Base-by-base conservation (phyloP, 1,140 invertebrate genomes). In the Nasonia vitripennis region DNA sequence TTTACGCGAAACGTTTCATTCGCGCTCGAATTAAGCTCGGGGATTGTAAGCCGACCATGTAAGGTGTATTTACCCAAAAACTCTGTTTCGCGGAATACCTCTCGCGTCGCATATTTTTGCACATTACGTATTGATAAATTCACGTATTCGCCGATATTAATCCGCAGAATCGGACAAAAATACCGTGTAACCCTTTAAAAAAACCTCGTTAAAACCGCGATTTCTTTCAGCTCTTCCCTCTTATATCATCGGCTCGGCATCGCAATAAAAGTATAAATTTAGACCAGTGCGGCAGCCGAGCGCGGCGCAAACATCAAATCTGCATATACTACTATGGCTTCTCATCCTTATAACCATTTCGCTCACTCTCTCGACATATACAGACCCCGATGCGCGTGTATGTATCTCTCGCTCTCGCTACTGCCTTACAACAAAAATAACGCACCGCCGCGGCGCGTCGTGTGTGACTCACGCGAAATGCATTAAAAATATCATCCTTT, bases 401-500 rank as follows among this genome's bases (percentile, higher is more conserved):
- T 51, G 1, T 51, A 11, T 51, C 48, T 51, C 48, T 51, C 14
- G 14, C 12, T 62, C 55, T 62, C 5, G 20, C 6, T 20, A 7
- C 10, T 62, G 20, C 20, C 20, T 62, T 62, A n/a, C n/a, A n/a
- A 75, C 34, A 37, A 75, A 75, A 37, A 75, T 37, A 75, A 45
- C 31, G 41, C 14, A 12, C 12, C 48, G 48, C 48, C 31, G 34
- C 14, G 34, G 48, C 48, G 14, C 48, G 48, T 51, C 55, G 51
- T 17, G 17, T 62, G 17, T 75, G 73, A 75, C 14, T 75, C 73
- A 75, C 37, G 73, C 11, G 17, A 14, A 37, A 45, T 75, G 37
- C 73, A 75, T 75, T 45, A 45, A 75, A 45, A 45, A 75, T 75
- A 75, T 41, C 73, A 75, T 75, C 73, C 34, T 74, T 41, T 37